Evolutionary conservation across 2,888 invertebrate genomes (phyloP), one percentile per base, ranked within the genome.

Genomic region (Selenia dentaria): DNA sequence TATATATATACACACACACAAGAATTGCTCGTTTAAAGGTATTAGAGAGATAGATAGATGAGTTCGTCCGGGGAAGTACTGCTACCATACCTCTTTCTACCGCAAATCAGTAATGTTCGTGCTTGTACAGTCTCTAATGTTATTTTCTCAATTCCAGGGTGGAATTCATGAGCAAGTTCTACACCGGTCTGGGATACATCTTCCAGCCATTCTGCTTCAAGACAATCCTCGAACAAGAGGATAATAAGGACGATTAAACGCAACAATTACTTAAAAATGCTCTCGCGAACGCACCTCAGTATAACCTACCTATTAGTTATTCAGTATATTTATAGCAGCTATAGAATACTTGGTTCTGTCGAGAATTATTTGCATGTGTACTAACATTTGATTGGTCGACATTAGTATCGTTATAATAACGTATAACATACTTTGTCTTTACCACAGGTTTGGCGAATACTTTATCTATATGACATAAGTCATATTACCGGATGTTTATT

Each of bases 101-200:
- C n/a, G n/a, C n/a, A n/a, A n/a, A n/a, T n/a, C n/a, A n/a, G n/a
- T n/a, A n/a, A n/a, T n/a, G n/a, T n/a, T n/a, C n/a, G n/a, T n/a
- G n/a, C n/a, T n/a, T n/a, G n/a, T n/a, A n/a, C n/a, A n/a, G n/a
- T n/a, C n/a, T n/a, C n/a, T n/a, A n/a, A n/a, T n/a, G n/a, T n/a
- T n/a, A 14, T 36, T 38, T 18, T 55, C 20, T 49, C 6, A 43
- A 18, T 71, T 72, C 40, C 70, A 96, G 96, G 96, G 97, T 98
- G 70, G 97, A 98, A 84, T 99, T 99, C 91, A 98, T 99, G 93
- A 98, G 97, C 86, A 97, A 97, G 84, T 97, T 98, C 90, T 98
- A 97, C 80, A 79, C 92, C 11, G 97, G 97, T 50, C 88, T 93
- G 58, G 97, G 97, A 5, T 95, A 96, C 82, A 85, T 93, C 52